Base-by-base conservation (phyloP, 2,113 vertebrate species). In the Dipodomys ordii region DNA sequence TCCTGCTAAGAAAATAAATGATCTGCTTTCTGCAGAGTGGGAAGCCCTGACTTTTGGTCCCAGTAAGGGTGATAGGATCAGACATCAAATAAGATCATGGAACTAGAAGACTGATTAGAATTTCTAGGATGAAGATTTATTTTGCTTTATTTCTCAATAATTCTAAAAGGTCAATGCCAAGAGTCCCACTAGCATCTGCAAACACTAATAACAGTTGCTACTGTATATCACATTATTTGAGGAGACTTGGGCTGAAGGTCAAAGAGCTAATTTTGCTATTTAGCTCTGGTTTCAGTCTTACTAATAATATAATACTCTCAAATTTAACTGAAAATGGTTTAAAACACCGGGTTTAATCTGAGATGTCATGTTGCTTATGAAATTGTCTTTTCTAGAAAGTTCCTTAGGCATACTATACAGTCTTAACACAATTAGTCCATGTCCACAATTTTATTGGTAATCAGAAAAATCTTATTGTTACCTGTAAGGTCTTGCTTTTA, bases 1-100 rank as follows among this genome's bases (percentile, higher is more conserved):
- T 94, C 94, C 87, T 86, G 91, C 94, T 95, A 96, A 83, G 94
- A 95, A 95, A 96, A 95, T 95, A 95, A 97, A 97, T 94, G 85
- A 92, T 85, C 87, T 83, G 82, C 86, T 95, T 95, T 96, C 85
- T 94, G 85, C 67, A 73, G 74, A 92, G 74, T 94, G 71, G 84
- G 35, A 96, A 90, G 62, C 30, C 57, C 72, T 94, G 93, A 90
- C 97, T 96, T 90, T 88, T 77, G 93, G 93, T 94, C 86, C 88
- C 30, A 92, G 53, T 35, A 23, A 69, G 93, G 72, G 87, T 95
- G 91, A 92, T 69, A 83, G 13, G 79, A 92, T 95, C 74, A 93
- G 84, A 35, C 60, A 91, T 88, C 64, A 86, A 84, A 68, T 77
- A 83, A 94, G 82, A 84, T 85, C 85, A 76, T n/a, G 10, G 87